These are phyloP conservation scores for Labeo calbasu DNA, from an alignment of 2,797 vertebrate genomes.

Conservation along the genomic window DNA sequence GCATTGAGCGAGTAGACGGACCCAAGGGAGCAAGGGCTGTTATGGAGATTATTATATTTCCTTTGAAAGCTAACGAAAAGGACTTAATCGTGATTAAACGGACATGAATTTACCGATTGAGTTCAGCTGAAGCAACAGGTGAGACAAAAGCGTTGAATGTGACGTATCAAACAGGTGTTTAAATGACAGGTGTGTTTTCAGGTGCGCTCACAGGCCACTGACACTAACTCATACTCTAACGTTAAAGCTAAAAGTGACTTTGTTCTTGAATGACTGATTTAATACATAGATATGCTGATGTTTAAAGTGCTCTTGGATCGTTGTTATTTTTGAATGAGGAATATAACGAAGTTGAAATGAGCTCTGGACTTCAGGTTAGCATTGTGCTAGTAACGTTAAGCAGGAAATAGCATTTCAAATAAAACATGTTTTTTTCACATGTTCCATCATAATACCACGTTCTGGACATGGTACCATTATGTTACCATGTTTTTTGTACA, in stretches of 20 bases:
- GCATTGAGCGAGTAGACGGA: neutral
- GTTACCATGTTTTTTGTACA: neutral
- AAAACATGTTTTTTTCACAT: slow-evolving; percentile 1
- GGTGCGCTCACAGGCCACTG: slow-evolving; percentile 37
- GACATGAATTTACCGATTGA: slow-evolving; percentile 12
- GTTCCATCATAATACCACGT: neutral
- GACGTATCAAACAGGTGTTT: slow-evolving; percentile 33
- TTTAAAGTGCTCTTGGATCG: neutral
- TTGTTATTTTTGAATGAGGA: neutral
- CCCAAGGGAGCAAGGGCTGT: slow-evolving; percentile 67
- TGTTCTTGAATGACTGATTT: neutral
- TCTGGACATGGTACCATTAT: neutral
- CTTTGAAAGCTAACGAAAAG: slow-evolving; percentile 58
- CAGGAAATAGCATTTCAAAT: slow-evolving; percentile 27
- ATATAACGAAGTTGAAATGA: neutral
- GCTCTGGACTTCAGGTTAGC: slow-evolving; percentile 38
- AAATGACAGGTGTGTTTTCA: slow-evolving; percentile 44
- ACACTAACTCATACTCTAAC: neutral
- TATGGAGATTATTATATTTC: slow-evolving; percentile 78
- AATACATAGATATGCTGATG: neutral
- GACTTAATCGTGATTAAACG: slow-evolving; percentile 28
- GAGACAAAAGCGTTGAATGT: slow-evolving; percentile 14
- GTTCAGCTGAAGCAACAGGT: slow-evolving; percentile 47
- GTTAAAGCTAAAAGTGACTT: neutral
- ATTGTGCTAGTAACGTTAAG: slow-evolving; percentile 33